Percentiles rank a stretch among this genome's conserved stretches.
Evolutionary conservation across 2,888 invertebrate genomes (phyloP).

Genomic region (Leucophenga maculata): DNA sequence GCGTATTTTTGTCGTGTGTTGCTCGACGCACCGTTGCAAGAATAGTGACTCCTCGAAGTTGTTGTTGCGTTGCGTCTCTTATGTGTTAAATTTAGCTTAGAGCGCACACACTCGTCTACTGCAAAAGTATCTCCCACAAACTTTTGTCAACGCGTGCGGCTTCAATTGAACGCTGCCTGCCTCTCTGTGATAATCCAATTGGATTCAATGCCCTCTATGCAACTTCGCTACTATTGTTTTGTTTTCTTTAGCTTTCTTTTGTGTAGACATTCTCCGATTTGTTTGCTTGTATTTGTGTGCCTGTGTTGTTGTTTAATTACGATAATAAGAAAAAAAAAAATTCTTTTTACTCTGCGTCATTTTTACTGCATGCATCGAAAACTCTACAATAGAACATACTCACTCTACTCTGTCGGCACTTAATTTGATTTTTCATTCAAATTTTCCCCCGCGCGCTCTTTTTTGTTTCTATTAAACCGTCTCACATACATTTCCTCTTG

Average conservation of each 20-base stretch:
- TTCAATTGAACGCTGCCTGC: too few species aligned
- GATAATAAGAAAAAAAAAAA: background rate
- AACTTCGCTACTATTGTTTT: too few species aligned
- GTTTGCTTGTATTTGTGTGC: slow-evolving; percentile 9
- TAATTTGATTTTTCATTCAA: background rate
- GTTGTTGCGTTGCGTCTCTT: too few species aligned
- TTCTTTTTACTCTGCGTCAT: background rate
- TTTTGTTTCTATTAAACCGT: too few species aligned
- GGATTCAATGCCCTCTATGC: too few species aligned
- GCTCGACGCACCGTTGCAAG: background rate
- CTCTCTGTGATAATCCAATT: too few species aligned
- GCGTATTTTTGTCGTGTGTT: slow-evolving; percentile 5
- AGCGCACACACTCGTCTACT: background rate
- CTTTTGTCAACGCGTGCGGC: too few species aligned
- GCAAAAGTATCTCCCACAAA: background rate
- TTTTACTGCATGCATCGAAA: slow-evolving; percentile 40
- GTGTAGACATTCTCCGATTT: slow-evolving; percentile 9
- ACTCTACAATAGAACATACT: too few species aligned
- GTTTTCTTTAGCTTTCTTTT: too few species aligned
- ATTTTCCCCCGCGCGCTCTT: background rate
- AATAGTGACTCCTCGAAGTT: background rate
- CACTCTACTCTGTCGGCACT: slow-evolving; percentile 41
- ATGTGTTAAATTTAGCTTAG: background rate
- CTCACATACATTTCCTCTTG: background rate
- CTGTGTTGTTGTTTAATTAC: slow-evolving; percentile 48